These are phyloP conservation scores for Leptinotarsa peninsularis DNA, from an alignment of 2,888 invertebrate species.

Conservation along the genomic window DNA sequence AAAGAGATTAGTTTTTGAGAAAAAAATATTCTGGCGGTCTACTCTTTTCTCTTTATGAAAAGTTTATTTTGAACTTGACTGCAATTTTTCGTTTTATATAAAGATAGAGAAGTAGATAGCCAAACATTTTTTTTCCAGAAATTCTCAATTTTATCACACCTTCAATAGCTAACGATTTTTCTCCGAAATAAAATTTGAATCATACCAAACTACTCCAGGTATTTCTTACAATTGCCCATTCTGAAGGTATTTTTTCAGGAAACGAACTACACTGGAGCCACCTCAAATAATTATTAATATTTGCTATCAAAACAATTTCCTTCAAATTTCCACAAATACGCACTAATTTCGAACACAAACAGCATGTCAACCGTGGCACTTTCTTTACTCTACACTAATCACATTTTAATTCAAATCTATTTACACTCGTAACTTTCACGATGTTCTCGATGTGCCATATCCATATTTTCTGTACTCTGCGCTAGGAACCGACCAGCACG, in stretches of 20 bases:
- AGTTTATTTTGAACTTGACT: no score
- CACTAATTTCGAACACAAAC: slow-evolving; percentile 19
- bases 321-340: background rate
- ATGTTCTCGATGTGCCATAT: slow-evolving; percentile 19
- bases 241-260: background rate
- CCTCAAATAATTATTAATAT: background rate
- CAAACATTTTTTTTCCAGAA: no score
- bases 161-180: no score
- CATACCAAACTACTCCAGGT: no score
- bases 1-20: no score
- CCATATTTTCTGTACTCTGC: slow-evolving; percentile 25
- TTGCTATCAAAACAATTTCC: background rate
- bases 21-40: no score
- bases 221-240: background rate
- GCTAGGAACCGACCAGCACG: slow-evolving; percentile 24
- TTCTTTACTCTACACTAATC: slow-evolving; percentile 14
- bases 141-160: no score
- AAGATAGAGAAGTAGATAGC: no score
- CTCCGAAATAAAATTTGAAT: no score
- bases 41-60: no score
- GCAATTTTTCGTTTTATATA: no score
- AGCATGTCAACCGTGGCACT: slow-evolving; percentile 16
- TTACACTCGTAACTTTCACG: slow-evolving; percentile 33
- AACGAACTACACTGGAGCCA: background rate
- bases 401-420: slow-evolving; percentile 17